Evolutionary conservation across 2,888 invertebrate genomes (phyloP).

Genomic region (Epinotia nisella): DNA sequence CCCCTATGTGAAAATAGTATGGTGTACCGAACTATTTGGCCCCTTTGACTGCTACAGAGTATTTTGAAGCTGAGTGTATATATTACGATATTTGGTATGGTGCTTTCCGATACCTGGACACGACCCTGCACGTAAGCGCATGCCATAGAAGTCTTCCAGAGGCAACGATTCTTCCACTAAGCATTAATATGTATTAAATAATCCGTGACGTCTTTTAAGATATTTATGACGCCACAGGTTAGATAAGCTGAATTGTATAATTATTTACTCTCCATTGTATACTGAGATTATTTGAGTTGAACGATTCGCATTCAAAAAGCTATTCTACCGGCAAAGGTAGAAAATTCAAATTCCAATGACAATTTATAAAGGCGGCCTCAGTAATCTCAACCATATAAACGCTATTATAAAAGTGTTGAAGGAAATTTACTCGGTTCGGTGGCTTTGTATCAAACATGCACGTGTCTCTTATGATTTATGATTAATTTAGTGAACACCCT

Average conservation of each 20-base stretch:
- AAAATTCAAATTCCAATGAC: no score
- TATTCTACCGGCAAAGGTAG: no score
- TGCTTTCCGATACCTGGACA: not conserved
- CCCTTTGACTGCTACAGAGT: no score
- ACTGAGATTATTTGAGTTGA: no score
- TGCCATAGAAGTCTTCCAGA: slow-evolving; percentile 40
- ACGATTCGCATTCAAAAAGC: no score
- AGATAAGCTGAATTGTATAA: not conserved
- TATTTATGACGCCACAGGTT: not conserved
- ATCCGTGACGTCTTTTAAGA: not conserved
- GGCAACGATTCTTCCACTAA: slow-evolving; percentile 31
- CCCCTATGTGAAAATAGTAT: no score
- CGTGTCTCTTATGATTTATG: not conserved
- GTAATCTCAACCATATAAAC: not conserved
- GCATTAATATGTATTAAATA: slow-evolving; percentile 28
- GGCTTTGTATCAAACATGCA: not conserved
- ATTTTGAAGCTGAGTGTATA: no score
- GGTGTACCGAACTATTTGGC: no score
- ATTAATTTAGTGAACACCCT: no score
- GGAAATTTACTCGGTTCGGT: not conserved
- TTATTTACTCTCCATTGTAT: not conserved
- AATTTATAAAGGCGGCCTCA: no score
- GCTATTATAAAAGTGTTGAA: no score
- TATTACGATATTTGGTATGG: no score
- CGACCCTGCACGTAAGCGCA: not conserved